Evolutionary conservation across 2,888 invertebrate genomes (phyloP).

Genomic region (Oligia fasciuncula): DNA sequence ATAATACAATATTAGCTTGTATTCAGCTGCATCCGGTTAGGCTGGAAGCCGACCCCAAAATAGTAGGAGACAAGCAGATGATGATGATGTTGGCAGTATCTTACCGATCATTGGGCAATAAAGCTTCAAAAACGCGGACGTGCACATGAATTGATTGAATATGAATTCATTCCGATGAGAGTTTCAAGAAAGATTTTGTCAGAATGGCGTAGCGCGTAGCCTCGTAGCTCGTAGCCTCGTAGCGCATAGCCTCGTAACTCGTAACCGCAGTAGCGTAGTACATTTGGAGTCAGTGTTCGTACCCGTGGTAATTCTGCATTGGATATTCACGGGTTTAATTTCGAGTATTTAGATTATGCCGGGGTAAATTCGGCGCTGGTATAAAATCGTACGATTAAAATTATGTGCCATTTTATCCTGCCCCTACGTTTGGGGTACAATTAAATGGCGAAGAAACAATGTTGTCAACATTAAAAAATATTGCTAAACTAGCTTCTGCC

Average conservation of each 20-base stretch:
- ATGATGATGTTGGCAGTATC: neutral
- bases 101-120: neutral
- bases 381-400: neutral
- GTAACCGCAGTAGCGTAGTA: neutral
- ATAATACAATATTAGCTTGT: too few species aligned
- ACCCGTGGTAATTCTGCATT: neutral
- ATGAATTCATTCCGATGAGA: neutral
- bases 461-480: neutral
- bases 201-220: neutral
- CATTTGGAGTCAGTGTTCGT: neutral
- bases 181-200: neutral
- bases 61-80: neutral
- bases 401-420: neutral
- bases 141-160: too few species aligned
- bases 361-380: neutral
- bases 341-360: neutral
- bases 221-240: conserved; percentile 13
- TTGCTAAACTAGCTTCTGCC: neutral
- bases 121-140: neutral
- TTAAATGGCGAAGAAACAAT: neutral
- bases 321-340: neutral
- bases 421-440: neutral
- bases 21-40: neutral
- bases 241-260: neutral
- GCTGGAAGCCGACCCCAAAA: neutral